Evolutionary conservation across 2,888 invertebrate genomes (phyloP), one percentile per base, ranked within the genome.

Genomic region (Hipparchia sbordonii): DNA sequence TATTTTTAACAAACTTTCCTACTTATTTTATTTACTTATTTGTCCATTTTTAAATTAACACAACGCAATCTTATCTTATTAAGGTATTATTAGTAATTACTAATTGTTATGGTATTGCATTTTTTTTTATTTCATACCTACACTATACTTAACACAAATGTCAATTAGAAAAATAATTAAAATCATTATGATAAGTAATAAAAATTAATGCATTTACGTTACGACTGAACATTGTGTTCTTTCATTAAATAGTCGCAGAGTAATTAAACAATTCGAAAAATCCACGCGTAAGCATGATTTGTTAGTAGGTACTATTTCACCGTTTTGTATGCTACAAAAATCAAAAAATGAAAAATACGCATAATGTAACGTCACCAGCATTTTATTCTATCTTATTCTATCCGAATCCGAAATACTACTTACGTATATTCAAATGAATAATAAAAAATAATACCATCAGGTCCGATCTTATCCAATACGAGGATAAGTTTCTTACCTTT

Each of bases 141-240:
- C 72, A 72, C 67, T 13, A 70, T 74, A 60, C 65, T 69, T 60
- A 62, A 74, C 68, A 68, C 65, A 68, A 57, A 57, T 71, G 75
- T 75, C 75, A 75, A 75, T 75, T 75, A 75, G 75, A 71, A 71
- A 65, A 71, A 68, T 70, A 65, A 67, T 62, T 62, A 57, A 67
- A 71, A 59, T 67, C 48, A 57, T 23, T 46, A 67, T 48, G 45
- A 13, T 67, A 73, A 67, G 61, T 70, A 48, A 66, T 12, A 61
- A 33, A 54, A 12, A 57, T 56, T 57, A 52, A 69, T 48, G 60
- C 66, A 48, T 6, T 68, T 45, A 59, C 23, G 48, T 62, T n/a
- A n/a, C n/a, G n/a, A 10, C 46, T 10, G 48, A 52, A 62, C 56
- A 67, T 61, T 48, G 23, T 65, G 8, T 33, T 57, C 23, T 33